Base-by-base conservation (phyloP, 1,140 invertebrate genomes). In the Plectrocnemia conspersa region DNA sequence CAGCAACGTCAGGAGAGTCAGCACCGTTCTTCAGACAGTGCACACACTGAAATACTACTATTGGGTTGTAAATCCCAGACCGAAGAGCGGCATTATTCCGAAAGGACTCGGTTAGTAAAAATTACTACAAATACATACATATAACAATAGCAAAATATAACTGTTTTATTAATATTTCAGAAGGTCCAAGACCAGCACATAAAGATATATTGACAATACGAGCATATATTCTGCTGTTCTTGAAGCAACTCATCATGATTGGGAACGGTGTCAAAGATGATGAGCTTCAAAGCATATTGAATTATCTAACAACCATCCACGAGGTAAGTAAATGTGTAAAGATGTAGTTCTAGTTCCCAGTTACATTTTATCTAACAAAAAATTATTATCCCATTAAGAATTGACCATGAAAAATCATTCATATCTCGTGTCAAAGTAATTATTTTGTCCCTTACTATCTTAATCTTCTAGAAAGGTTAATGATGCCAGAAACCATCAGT, bases 31-130 rank as follows among this genome's bases (percentile, higher is more conserved):
- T 6, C 95, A 99, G 76, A 97, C 95, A 0, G 92, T 99, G 58
- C 95, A 99, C 69, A 95, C 97, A 0, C 78, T 99, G 23, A 99
- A 99, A 75, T 97, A 94, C 69, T 99, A 98, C 74, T 99, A 99
- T 70, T 99, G 96, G 95, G 91, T 99, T 11, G 88, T 91, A 2
- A 97, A 95, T 81, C 96, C 96, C 1, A 79, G 89, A 61, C 82
- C 90, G 27, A 93, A 95, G 69, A 97, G 93, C 73, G 93, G 93
- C 24, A 95, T 97, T 63, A 86, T 84, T 27, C 93, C 93, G 3
- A 97, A 97, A 73, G 93, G 92, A 66, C 72, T 93, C 52, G 92
- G 93, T 97, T 72, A 80, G 82, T 69, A 24, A 29, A 15, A 7
- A 21, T 35, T 41, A 38, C 38, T 24, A 11, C 22, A 10, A 36